Percentiles rank a stretch among this genome's conserved stretches.
Conservation (phyloP, 2,797 vertebrate species). For the Moxostoma hubbsi region DNA sequence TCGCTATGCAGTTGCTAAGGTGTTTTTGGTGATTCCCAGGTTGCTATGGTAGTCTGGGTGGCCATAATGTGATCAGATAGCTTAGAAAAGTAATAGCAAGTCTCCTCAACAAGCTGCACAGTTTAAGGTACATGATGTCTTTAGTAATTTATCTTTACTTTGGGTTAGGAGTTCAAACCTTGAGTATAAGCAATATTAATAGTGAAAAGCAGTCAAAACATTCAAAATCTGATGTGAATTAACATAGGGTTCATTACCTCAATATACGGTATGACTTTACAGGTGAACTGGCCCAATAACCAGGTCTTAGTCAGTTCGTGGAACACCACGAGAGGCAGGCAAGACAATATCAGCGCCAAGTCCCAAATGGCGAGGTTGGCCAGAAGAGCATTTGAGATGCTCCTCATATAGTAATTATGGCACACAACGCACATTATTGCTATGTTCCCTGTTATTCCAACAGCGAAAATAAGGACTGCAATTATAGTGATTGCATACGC, state of each 20-base stretch:
- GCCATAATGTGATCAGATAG: too few species aligned
- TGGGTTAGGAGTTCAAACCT: neutral
- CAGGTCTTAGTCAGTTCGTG: constrained; percentile 96
- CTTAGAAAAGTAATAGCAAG: too few species aligned
- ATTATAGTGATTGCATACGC: constrained; percentile 92
- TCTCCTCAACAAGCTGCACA: too few species aligned
- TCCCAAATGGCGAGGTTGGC: constrained; percentile 98
- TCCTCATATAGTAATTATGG: constrained; percentile 99
- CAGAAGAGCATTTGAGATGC: constrained; percentile 96
- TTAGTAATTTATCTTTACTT: neutral
- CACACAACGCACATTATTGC: constrained; percentile 98
- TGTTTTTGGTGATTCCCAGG: too few species aligned
- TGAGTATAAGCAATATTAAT: neutral
- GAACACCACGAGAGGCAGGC: constrained; percentile 94
- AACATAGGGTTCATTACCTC: constrained; percentile 83
- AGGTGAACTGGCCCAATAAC: constrained; percentile 95
- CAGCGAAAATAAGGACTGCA: constrained; percentile 90
- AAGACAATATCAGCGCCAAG: constrained; percentile 93
- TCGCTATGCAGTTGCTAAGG: too few species aligned
- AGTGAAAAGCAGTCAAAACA: neutral
- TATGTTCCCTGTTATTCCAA: constrained; percentile 92
- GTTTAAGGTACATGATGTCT: too few species aligned
- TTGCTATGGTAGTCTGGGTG: too few species aligned
- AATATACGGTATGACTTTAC: constrained; percentile 94
- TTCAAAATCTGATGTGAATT: neutral